Conservation (phyloP, 2,888 invertebrate species). For the Limulus polyphemus region DNA sequence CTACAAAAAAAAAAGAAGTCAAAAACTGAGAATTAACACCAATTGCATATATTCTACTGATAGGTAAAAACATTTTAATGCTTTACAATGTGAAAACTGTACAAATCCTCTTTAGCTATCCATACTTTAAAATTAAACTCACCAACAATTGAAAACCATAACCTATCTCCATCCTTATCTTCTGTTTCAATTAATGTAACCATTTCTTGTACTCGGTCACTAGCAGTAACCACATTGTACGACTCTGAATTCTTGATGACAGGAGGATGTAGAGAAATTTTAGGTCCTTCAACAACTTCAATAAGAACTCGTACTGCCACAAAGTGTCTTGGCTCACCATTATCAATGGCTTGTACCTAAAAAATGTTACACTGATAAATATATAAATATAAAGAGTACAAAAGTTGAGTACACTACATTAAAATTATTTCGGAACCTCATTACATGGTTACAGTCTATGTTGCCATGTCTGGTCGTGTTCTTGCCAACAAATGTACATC, state of each 20-base stretch:
- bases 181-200: conserved; percentile 71
- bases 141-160: conserved; percentile 77
- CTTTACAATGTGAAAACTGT: too few relatives aligned
- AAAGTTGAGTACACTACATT: too few relatives aligned
- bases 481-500: too few relatives aligned
- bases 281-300: conserved; percentile 39
- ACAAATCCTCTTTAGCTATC: too few relatives aligned
- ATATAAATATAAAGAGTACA: too few relatives aligned
- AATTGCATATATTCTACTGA: too few relatives aligned
- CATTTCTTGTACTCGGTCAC: conserved; percentile 69
- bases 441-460: too few relatives aligned
- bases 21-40: too few relatives aligned
- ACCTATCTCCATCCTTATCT: conserved; percentile 70
- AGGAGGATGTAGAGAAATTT: conserved; percentile 44
- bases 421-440: too few relatives aligned
- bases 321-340: conserved; percentile 58
- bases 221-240: conserved; percentile 34
- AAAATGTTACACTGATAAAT: neutral
- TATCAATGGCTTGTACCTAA: conserved; percentile 68
- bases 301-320: conserved; percentile 63
- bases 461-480: too few relatives aligned
- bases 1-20: too few relatives aligned
- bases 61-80: too few relatives aligned
- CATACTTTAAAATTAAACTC: conserved; percentile 12
- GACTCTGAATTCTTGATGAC: conserved; percentile 48